phyloP scores from a whole-genome alignment of 2,113 vertebrate species.

The Lynx canadensis region DNA sequence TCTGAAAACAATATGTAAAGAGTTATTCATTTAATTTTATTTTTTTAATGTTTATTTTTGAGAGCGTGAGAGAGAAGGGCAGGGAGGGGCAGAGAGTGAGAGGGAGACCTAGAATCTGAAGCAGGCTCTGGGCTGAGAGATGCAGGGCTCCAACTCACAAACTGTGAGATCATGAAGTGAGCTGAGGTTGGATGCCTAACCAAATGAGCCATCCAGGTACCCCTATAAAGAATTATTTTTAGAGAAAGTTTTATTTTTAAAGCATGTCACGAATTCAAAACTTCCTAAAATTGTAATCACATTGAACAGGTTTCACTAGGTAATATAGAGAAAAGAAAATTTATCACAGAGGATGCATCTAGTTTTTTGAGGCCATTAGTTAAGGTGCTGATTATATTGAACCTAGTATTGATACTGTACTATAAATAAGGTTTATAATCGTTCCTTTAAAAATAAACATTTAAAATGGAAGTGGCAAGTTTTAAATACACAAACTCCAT shows the following conservation, averaged over 20 bases:
- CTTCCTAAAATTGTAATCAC: not conserved
- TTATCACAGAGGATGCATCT: not conserved
- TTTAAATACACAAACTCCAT: not conserved
- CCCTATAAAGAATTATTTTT: not conserved
- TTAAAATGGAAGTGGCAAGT: not conserved
- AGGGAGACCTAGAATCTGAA: too few relatives aligned
- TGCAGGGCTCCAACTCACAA: too few relatives aligned
- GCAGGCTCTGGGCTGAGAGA: too few relatives aligned
- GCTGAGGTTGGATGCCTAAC: too few relatives aligned
- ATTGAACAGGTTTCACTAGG: not conserved
- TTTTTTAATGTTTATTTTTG: too few relatives aligned
- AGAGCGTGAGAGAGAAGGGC: too few relatives aligned
- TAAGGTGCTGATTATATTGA: not conserved
- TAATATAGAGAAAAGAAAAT: not conserved
- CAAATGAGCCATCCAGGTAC: too few relatives aligned
- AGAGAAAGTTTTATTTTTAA: slow-evolving; percentile 6
- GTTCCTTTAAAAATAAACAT: not conserved
- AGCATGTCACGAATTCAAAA: not conserved
- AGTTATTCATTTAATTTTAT: not conserved
- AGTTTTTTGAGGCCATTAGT: not conserved
- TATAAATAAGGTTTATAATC: not conserved
- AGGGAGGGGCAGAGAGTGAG: too few relatives aligned
- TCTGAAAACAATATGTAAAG: not conserved
- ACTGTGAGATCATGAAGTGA: too few relatives aligned
- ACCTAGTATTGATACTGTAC: not conserved